Conservation (phyloP, 1,140 invertebrate genomes). For the Apis mellifera region Amel_HAv3.1 CM009935.2:801501-802000, state of each 20-base stretch:
- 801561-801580: background rate
- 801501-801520: too few species aligned
- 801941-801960: background rate
- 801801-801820: background rate
- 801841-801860: accelerated
- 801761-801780: background rate
- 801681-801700: too few species aligned
- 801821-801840: background rate
- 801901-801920: background rate
- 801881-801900: background rate
- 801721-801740: background rate
- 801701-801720: too few species aligned
- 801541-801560: background rate
- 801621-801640: too few species aligned
- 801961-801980: slow-evolving; percentile 42
- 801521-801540: background rate
- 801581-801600: background rate
- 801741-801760: too few species aligned
- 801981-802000: slow-evolving; percentile 27
- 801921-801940: background rate
- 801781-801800: background rate
- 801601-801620: background rate
- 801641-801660: too few species aligned
- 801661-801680: background rate
- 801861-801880: background rate